Evolutionary conservation across 2,888 invertebrate genomes (phyloP).

Genomic region (Odontomyia ornata): DNA sequence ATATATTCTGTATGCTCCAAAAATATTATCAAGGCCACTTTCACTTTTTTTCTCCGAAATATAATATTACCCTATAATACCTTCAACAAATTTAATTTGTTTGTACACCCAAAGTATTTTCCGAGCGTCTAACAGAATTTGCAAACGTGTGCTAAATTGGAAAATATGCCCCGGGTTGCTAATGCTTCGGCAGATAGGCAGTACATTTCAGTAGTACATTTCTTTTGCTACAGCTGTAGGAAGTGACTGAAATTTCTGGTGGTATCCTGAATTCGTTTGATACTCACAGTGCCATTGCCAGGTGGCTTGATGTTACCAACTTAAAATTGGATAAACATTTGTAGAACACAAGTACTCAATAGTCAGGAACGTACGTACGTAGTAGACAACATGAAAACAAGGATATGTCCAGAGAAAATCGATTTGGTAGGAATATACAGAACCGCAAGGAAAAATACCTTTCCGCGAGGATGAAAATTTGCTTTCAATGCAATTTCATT

Average conservation of each 20-base stretch:
- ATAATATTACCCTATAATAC: neutral
- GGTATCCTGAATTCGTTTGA: neutral
- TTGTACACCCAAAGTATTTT: neutral
- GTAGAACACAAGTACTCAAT: constrained; percentile 19
- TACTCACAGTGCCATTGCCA: neutral
- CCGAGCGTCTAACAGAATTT: neutral
- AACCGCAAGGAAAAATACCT: neutral
- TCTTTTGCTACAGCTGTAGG: no score
- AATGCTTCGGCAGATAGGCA: no score
- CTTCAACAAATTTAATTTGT: constrained; percentile 12
- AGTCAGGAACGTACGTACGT: neutral
- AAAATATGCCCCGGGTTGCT: constrained; percentile 33
- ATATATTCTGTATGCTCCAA: no score
- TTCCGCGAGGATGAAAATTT: neutral
- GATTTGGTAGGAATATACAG: neutral
- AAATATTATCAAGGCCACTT: neutral
- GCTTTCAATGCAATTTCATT: neutral
- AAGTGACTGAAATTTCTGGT: neutral
- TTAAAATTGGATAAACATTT: constrained; percentile 41
- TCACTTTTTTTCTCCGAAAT: neutral
- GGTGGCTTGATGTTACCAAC: neutral
- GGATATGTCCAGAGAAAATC: neutral
- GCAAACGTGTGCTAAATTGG: constrained; percentile 41
- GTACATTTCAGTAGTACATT: no score
- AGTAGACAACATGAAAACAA: constrained; percentile 6